These are phyloP conservation scores for Habrosyne pyritoides DNA, from an alignment of 2,888 invertebrate genomes.

Conservation along the genomic window DNA sequence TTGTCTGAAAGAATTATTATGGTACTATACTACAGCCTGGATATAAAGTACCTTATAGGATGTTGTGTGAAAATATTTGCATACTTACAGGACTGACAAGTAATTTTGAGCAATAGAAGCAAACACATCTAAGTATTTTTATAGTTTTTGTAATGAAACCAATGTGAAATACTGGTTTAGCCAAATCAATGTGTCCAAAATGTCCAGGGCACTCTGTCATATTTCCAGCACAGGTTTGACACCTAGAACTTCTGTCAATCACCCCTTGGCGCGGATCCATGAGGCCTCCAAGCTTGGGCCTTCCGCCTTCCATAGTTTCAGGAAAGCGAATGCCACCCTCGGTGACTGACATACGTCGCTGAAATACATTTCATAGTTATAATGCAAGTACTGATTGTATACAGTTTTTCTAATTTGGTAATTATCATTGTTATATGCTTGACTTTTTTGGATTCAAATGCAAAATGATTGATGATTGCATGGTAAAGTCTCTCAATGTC, in stretches of 20 bases:
- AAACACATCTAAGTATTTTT: conserved; percentile 98
- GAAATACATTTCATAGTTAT: conserved; percentile 46
- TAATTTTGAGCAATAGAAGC: conserved; percentile 99
- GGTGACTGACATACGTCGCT: conserved; percentile 99
- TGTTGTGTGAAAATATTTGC: neutral
- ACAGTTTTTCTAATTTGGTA: too few relatives aligned
- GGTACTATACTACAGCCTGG: neutral
- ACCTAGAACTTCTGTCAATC: conserved; percentile 95
- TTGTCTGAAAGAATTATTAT: conserved; percentile 83
- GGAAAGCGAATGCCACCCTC: conserved; percentile 98
- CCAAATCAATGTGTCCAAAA: conserved; percentile 98
- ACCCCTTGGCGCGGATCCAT: conserved; percentile 99
- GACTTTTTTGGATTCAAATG: too few relatives aligned
- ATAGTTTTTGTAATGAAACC: conserved; percentile 99
- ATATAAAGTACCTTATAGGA: conserved; percentile 4
- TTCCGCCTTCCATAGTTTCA: conserved; percentile 99
- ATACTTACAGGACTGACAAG: conserved; percentile 95
- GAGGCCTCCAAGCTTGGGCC: conserved; percentile 98
- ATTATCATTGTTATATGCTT: neutral
- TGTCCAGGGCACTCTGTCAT: conserved; percentile 99
- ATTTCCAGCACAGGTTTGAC: conserved; percentile 98
- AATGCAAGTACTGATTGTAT: neutral
- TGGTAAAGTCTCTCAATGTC: too few relatives aligned
- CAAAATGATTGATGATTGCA: too few relatives aligned
- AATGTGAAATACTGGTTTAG: conserved; percentile 99